Percentiles rank a stretch among this genome's conserved stretches.
These are phyloP conservation scores for Pomatostomus ruficeps DNA, from an alignment of 2,113 vertebrate species.

Conservation along the genomic window DNA sequence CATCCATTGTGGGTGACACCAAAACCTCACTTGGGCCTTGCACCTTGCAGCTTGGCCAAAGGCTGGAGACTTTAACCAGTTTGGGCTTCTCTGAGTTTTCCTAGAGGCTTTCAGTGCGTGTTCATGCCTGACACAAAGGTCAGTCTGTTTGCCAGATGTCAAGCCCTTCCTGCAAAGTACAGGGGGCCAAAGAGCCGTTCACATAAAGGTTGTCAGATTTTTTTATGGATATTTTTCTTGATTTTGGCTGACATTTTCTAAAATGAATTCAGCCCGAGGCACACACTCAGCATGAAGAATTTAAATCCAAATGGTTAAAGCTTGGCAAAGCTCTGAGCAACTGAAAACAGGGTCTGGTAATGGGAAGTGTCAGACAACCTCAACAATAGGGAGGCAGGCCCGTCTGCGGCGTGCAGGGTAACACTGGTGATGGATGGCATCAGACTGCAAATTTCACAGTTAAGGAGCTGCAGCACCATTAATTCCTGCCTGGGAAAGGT, in stretches of 20 bases:
- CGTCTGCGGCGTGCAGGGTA: background rate
- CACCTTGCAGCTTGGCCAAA: background rate
- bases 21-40: background rate
- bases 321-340: slow-evolving; percentile 28
- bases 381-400: background rate
- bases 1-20: background rate
- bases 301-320: slow-evolving; percentile 37
- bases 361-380: slow-evolving; percentile 56
- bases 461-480: slow-evolving; percentile 7
- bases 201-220: background rate
- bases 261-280: slow-evolving; percentile 41
- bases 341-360: slow-evolving; percentile 52
- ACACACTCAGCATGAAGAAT: slow-evolving; percentile 34
- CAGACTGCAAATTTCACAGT: slow-evolving; percentile 49
- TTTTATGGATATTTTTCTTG: background rate
- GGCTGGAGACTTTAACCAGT: background rate
- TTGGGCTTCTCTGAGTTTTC: background rate
- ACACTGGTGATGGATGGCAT: slow-evolving; percentile 10
- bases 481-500: background rate
- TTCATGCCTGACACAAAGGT: background rate
- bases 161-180: background rate
- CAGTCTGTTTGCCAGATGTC: slow-evolving; percentile 24
- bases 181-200: background rate
- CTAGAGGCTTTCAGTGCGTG: background rate
- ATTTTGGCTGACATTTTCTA: slow-evolving; percentile 41